These are phyloP conservation scores for Talpa occidentalis DNA, from an alignment of 2,113 vertebrate species.

Conservation along the genomic window DNA sequence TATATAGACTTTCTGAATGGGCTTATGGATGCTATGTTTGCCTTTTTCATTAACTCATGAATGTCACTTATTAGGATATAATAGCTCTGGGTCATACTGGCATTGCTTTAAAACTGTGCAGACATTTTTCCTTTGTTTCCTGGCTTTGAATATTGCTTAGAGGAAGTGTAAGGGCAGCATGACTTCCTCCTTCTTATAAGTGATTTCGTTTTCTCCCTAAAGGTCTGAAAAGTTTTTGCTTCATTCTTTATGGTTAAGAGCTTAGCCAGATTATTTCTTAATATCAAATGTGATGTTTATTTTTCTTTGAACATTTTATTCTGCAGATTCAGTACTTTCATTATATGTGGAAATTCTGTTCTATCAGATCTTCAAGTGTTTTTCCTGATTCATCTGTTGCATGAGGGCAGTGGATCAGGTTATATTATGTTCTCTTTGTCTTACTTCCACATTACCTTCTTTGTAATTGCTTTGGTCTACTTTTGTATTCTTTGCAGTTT, in stretches of 20 bases:
- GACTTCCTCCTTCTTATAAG: conserved; percentile 38
- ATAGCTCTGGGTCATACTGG: conserved; percentile 21
- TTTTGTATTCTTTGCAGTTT: neutral
- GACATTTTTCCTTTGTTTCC: conserved; percentile 45
- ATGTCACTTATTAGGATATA: neutral
- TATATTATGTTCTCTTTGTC: neutral
- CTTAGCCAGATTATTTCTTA: conserved; percentile 19
- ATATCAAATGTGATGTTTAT: neutral
- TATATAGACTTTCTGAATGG: too few species aligned
- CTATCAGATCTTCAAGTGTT: neutral
- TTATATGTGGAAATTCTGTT: conserved; percentile 44
- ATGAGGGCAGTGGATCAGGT: neutral
- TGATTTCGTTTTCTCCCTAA: conserved; percentile 40
- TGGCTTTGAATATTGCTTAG: conserved; percentile 48
- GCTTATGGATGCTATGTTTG: neutral
- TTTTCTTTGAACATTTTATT: conserved; percentile 48
- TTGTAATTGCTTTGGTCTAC: conserved; percentile 17
- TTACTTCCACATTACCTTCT: neutral
- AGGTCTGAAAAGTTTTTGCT: conserved; percentile 47
- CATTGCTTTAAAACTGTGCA: conserved; percentile 49
- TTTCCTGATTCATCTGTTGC: conserved; percentile 26
- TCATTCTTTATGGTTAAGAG: conserved; percentile 5
- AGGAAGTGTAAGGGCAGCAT: conserved; percentile 34
- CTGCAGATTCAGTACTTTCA: neutral
- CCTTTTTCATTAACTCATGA: conserved; percentile 36